Evolutionary conservation across 2,113 vertebrate species (phyloP).

Genomic region (Grus americana): DNA sequence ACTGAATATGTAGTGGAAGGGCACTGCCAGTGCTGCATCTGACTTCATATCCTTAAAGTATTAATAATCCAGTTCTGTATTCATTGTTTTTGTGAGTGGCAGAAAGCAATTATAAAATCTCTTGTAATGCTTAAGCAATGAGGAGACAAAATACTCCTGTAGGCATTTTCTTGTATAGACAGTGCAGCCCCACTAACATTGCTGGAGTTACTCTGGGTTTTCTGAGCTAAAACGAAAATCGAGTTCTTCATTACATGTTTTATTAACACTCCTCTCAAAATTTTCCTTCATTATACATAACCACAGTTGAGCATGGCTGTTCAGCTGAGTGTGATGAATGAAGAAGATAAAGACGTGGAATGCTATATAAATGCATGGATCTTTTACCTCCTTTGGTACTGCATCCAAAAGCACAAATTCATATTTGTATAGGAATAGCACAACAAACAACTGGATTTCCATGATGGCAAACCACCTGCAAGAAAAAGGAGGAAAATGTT

Average conservation of each 20-base stretch:
- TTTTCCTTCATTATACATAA: background rate
- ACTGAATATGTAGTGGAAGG: background rate
- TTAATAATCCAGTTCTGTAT: background rate
- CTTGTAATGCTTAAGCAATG: background rate
- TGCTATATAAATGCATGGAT: background rate
- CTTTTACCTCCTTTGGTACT: constrained; percentile 78
- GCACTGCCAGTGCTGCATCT: background rate
- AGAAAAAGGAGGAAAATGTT: background rate
- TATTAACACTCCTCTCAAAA: background rate
- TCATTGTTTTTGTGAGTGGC: background rate
- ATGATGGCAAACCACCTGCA: constrained; percentile 83
- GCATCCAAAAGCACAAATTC: constrained; percentile 78
- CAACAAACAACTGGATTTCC: constrained; percentile 78
- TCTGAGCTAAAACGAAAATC: background rate
- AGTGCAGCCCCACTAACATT: background rate
- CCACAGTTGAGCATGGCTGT: background rate
- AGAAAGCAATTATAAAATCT: background rate
- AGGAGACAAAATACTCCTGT: background rate
- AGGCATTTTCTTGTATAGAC: background rate
- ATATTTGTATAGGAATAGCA: constrained; percentile 80
- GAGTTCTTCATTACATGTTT: background rate
- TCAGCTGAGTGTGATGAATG: background rate
- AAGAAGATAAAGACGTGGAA: background rate
- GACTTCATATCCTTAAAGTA: background rate
- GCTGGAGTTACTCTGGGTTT: background rate